phyloP scores from a whole-genome alignment of 2,888 invertebrate species.

The Lydus trimaculatus region DNA sequence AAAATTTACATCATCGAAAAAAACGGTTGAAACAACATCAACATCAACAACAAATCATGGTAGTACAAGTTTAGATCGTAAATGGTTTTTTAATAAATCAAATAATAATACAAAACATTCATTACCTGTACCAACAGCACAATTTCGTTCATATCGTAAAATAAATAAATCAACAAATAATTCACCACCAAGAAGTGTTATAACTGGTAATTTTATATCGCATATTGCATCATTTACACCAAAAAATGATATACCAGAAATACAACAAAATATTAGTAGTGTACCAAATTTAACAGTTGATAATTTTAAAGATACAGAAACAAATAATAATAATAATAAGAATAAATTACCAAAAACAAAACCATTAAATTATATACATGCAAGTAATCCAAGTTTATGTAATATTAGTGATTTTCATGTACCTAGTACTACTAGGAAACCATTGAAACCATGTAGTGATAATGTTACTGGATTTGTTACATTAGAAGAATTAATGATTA shows the following conservation, averaged over 20 bases:
- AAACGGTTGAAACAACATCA: conserved; percentile 51
- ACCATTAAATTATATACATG: conserved; percentile 72
- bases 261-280: conserved; percentile 54
- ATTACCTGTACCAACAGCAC: conserved; percentile 79
- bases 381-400: conserved; percentile 75
- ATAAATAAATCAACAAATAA: conserved; percentile 61
- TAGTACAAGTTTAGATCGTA: conserved; percentile 74
- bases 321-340: conserved; percentile 22
- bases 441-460: conserved; percentile 61
- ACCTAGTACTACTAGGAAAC: conserved; percentile 48
- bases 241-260: conserved; percentile 39
- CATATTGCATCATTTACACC: conserved; percentile 57
- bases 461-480: conserved; percentile 75
- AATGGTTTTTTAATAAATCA: conserved; percentile 68
- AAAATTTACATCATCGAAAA: conserved; percentile 68
- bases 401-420: conserved; percentile 63
- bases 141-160: conserved; percentile 78
- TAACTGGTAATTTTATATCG: conserved; percentile 59
- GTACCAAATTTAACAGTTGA: conserved; percentile 54
- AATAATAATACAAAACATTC: conserved; percentile 61
- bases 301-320: conserved; percentile 19
- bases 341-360: conserved; percentile 52
- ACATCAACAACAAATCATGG: conserved; percentile 51
- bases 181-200: conserved; percentile 53
- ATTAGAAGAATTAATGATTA: conserved; percentile 80